phyloP scores from a whole-genome alignment of 2,888 invertebrate species.

The Myopa testacea region DNA sequence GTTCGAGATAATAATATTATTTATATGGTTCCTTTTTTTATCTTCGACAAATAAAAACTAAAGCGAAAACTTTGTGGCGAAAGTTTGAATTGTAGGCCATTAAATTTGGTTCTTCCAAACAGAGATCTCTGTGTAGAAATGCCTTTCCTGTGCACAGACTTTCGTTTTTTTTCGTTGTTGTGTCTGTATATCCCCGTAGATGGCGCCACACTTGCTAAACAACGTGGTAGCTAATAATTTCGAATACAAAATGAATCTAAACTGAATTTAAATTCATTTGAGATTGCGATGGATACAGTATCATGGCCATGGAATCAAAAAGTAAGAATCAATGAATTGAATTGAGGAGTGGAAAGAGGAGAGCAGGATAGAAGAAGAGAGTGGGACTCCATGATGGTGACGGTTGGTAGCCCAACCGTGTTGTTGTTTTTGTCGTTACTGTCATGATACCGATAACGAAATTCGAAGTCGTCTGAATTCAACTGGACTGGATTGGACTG shows the following conservation, averaged over 20 bases:
- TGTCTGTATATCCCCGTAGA: neutral
- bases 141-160: too few relatives aligned
- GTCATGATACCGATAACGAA: conserved; percentile 59
- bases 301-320: neutral
- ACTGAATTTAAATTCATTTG: conserved; percentile 31
- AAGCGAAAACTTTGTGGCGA: too few relatives aligned
- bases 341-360: neutral
- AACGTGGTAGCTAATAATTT: neutral
- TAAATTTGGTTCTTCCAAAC: too few relatives aligned
- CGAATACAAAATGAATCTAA: neutral
- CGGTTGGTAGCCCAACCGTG: neutral
- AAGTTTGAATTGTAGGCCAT: too few relatives aligned
- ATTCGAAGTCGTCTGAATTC: conserved; percentile 25
- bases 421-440: conserved; percentile 2
- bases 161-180: neutral
- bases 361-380: neutral
- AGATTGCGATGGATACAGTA: neutral
- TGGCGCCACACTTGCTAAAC: conserved; percentile 4
- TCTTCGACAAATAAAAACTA: too few relatives aligned
- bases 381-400: neutral
- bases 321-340: conserved; percentile 4
- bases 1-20: too few relatives aligned
- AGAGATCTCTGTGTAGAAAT: too few relatives aligned
- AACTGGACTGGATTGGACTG: conserved; percentile 12
- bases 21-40: too few relatives aligned